phyloP scores from a whole-genome alignment of 2,113 vertebrate species.

The Erinaceus europaeus region DNA sequence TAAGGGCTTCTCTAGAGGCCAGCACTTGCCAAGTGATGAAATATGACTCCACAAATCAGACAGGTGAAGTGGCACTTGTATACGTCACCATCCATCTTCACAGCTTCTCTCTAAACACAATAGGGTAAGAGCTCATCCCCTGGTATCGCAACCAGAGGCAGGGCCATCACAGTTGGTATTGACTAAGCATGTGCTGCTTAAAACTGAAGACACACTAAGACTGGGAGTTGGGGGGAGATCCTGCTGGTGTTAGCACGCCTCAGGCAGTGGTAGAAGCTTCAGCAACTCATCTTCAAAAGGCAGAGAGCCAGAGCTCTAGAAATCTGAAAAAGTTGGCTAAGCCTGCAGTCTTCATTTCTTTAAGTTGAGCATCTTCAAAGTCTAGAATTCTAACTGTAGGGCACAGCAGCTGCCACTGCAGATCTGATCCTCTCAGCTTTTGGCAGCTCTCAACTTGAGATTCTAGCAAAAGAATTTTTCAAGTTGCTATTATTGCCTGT shows the following conservation, averaged over 20 bases:
- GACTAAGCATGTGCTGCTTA: conserved; percentile 83
- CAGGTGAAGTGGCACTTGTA: conserved; percentile 85
- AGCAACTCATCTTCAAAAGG: conserved; percentile 92
- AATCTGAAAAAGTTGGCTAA: conserved; percentile 90
- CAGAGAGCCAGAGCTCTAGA: conserved; percentile 86
- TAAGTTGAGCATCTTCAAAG: conserved; percentile 88
- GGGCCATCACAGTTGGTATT: conserved; percentile 80
- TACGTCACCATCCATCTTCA: conserved; percentile 86
- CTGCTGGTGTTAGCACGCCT: conserved; percentile 85
- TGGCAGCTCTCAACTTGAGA: conserved; percentile 88
- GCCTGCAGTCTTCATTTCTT: conserved; percentile 87
- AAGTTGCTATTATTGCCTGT: conserved; percentile 93
- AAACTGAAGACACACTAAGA: conserved; percentile 83
- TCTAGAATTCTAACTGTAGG: conserved; percentile 88
- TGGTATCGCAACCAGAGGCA: conserved; percentile 71
- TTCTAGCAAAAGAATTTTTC: conserved; percentile 89
- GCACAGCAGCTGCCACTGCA: conserved; percentile 90
- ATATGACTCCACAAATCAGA: conserved; percentile 93
- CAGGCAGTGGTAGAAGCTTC: conserved; percentile 85
- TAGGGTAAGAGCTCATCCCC: conserved; percentile 79
- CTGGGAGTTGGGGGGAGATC: conserved; percentile 73
- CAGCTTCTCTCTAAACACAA: conserved; percentile 79
- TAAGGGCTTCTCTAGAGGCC: conserved; percentile 86
- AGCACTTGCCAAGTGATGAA: conserved; percentile 84
- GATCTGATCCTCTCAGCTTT: conserved; percentile 90